phyloP scores from a whole-genome alignment of 1,140 invertebrate species.

The Propsilocerus akamusi region DNA sequence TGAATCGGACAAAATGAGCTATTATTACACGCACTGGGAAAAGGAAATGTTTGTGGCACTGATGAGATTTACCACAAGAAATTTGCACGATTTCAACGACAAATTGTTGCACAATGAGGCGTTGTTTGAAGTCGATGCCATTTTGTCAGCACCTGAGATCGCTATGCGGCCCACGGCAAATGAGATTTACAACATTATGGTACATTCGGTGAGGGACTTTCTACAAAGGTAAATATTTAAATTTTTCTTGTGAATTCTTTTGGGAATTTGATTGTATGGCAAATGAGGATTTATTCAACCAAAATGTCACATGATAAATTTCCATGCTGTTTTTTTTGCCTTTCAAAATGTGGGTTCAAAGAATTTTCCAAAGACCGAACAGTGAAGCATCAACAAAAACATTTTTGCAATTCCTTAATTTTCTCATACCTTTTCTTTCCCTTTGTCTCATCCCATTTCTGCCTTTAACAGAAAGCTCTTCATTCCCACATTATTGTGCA shows the following conservation, averaged over 20 bases:
- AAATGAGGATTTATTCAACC: too few species aligned
- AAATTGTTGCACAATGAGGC: constrained; percentile 35
- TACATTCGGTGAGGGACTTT: constrained; percentile 41
- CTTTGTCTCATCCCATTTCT: too few species aligned
- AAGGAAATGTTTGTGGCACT: constrained; percentile 34
- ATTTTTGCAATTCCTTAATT: too few species aligned
- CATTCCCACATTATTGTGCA: too few species aligned
- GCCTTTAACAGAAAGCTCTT: too few species aligned
- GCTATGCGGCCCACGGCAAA: constrained; percentile 46
- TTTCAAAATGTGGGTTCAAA: too few species aligned
- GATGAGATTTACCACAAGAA: constrained; percentile 38
- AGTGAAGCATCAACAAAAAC: too few species aligned
- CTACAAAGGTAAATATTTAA: constrained; percentile 28
- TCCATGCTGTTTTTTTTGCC: too few species aligned
- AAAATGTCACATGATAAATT: too few species aligned
- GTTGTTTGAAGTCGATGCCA: constrained; percentile 59
- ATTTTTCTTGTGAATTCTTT: not conserved
- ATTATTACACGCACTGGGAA: constrained; percentile 52
- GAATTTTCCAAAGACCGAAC: too few species aligned
- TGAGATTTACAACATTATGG: constrained; percentile 57
- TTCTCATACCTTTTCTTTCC: too few species aligned
- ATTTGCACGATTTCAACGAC: constrained; percentile 49
- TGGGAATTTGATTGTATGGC: not conserved
- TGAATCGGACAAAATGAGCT: constrained; percentile 37
- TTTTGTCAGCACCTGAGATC: constrained; percentile 52